These are phyloP conservation scores for Acridotheres tristis DNA, from an alignment of 2,797 vertebrate species.

Conservation along the genomic window DNA sequence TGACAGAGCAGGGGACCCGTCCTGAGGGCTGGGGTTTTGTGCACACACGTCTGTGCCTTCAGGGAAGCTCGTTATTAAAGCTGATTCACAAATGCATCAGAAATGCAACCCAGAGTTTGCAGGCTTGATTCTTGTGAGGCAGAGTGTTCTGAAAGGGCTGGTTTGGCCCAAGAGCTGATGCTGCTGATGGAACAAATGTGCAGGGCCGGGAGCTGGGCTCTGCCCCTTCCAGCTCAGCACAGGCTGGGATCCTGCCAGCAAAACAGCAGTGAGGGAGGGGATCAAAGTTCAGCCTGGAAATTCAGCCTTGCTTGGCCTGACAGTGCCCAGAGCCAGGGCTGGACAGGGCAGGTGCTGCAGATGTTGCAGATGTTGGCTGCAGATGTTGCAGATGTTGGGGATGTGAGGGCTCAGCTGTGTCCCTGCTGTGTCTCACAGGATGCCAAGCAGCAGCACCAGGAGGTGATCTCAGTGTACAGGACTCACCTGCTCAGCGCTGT, in stretches of 20 bases:
- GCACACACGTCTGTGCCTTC: neutral
- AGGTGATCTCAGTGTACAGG: constrained; percentile 94
- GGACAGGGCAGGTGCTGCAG: neutral
- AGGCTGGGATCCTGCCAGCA: neutral
- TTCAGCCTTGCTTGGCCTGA: neutral
- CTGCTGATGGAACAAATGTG: neutral
- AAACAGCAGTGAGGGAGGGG: neutral
- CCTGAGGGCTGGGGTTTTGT: neutral
- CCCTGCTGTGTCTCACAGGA: constrained; percentile 76
- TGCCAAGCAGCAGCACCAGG: constrained; percentile 92
- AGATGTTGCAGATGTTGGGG: neutral
- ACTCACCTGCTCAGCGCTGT: constrained; percentile 96
- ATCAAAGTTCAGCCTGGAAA: neutral
- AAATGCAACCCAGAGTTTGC: neutral
- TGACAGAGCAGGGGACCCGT: neutral
- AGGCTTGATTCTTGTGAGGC: neutral
- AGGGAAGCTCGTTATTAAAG: neutral
- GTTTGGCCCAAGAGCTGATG: neutral
- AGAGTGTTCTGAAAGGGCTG: neutral
- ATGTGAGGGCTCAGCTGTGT: neutral
- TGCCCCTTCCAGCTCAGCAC: neutral
- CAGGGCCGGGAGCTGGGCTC: neutral
- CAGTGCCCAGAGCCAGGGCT: neutral
- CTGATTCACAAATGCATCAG: neutral
- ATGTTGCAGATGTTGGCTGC: neutral